Conservation (phyloP, 1,140 invertebrate species). For the Anastatus disparis region DNA sequence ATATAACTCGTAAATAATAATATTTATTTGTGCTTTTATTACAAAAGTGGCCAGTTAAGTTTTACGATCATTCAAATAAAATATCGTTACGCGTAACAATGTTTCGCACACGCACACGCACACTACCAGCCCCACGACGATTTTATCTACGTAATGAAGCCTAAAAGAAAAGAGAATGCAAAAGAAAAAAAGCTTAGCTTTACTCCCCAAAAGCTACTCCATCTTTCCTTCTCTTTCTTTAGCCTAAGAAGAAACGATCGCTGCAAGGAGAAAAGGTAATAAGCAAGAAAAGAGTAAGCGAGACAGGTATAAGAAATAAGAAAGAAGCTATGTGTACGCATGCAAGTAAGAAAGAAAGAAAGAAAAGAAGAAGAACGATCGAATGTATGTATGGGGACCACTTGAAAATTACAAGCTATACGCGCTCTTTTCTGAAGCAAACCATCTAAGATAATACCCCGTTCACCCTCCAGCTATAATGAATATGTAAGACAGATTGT, state of each 20-base stretch:
- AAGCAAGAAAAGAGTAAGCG: slow-evolving; percentile 28
- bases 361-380: slow-evolving; percentile 41
- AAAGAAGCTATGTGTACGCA: neutral
- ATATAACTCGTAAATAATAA: slow-evolving; percentile 27
- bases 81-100: slow-evolving; percentile 42
- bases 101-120: no score
- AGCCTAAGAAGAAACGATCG: slow-evolving; percentile 22
- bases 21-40: slow-evolving; percentile 25
- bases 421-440: slow-evolving; percentile 64
- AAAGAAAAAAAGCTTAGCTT: slow-evolving; percentile 13
- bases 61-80: slow-evolving; percentile 41
- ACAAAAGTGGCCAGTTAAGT: slow-evolving; percentile 12
- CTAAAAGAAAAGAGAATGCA: neutral
- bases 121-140: no score
- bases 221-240: neutral
- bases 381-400: slow-evolving; percentile 51
- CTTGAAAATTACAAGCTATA: slow-evolving; percentile 68
- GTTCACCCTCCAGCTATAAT: slow-evolving; percentile 67
- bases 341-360: neutral
- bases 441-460: slow-evolving; percentile 68
- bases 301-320: slow-evolving; percentile 21
- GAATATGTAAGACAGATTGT: slow-evolving; percentile 69
- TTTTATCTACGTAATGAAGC: slow-evolving; percentile 27
- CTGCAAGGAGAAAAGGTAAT: slow-evolving; percentile 20
- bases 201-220: no score